Evolutionary conservation across 2,888 invertebrate species (phyloP).

Genomic region (Cotesia congregata): DNA sequence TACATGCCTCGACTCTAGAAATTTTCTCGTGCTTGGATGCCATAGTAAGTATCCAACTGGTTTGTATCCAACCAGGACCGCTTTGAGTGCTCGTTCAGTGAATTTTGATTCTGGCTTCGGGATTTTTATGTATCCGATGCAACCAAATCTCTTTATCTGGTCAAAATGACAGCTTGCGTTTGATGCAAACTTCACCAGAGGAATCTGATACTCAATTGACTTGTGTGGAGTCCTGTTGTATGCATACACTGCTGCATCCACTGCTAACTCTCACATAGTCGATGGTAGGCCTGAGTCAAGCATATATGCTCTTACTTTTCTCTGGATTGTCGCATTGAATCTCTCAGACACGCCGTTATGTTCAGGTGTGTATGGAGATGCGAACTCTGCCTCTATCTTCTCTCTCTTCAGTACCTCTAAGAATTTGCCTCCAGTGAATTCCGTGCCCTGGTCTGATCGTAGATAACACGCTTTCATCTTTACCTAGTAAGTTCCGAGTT

Average conservation of each 20-base stretch:
- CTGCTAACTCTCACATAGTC: slow-evolving; percentile 51
- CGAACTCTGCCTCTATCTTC: slow-evolving; percentile 36
- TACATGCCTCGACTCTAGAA: slow-evolving; percentile 41
- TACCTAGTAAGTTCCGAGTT: slow-evolving; percentile 48
- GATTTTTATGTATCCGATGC: slow-evolving; percentile 45
- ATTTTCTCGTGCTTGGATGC: slow-evolving; percentile 44
- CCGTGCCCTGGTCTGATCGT: slow-evolving; percentile 43
- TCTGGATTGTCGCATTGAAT: slow-evolving; percentile 47
- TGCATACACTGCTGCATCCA: no score
- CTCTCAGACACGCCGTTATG: slow-evolving; percentile 45
- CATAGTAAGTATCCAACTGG: slow-evolving; percentile 37
- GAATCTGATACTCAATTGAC: slow-evolving; percentile 40
- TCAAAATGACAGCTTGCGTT: slow-evolving; percentile 41
- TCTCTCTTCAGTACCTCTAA: slow-evolving; percentile 37
- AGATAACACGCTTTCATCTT: slow-evolving; percentile 45
- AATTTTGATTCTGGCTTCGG: slow-evolving; percentile 43
- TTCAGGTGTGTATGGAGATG: slow-evolving; percentile 40
- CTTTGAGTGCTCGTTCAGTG: slow-evolving; percentile 23
- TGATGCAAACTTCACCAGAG: slow-evolving; percentile 37
- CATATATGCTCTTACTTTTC: slow-evolving; percentile 42
- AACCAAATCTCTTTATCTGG: slow-evolving; percentile 43
- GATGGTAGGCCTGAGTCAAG: slow-evolving; percentile 43
- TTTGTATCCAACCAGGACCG: slow-evolving; percentile 41
- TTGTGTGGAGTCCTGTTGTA: slow-evolving; percentile 46
- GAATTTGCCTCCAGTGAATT: slow-evolving; percentile 43